Evolutionary conservation across 2,113 vertebrate species (phyloP), one percentile per base, ranked within the genome.

Genomic region (Sakesphorus luctuosus): DNA sequence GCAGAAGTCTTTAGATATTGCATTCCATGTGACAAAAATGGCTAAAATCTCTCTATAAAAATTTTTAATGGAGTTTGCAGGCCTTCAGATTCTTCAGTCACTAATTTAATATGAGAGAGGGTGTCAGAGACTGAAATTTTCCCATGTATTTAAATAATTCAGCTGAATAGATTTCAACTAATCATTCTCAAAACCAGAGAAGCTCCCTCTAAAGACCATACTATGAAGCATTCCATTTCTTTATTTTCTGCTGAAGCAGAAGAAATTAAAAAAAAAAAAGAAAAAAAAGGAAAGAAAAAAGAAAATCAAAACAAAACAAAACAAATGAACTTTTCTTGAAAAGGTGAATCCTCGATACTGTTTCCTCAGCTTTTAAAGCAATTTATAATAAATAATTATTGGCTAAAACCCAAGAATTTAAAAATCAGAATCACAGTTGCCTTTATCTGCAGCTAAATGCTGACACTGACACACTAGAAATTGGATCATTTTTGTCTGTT

Each of bases 401-500:
- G 46, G 13, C 21, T 55, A 24, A 23, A 5, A 2, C 3, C 14
- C n/a, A n/a, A 49, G 12, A 67, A 72, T 13, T 67, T 43, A 72
- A 75, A 26, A 80, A 53, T 58, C 62, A 59, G 28, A 72, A 77
- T 63, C 72, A 4, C 9, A 55, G 9, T 44, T 50, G 10, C 7
- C 24, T 50, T 77, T 46, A 23, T 28, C 47, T 65, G 26, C 29
- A 90, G 15, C 13, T 83, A 21, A 72, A 40, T 63, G 17, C 7
- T 78, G 25, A 21, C 4, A 28, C 7, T 62, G 31, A 18, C 6
- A 36, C 10, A 55, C 5, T 20, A 63, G 35, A 76, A 71, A 66
- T 0, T 33, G 6, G 5, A 20, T 53, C 21, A 3, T 7, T 35
- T 16, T 56, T 74, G 21, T 20, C 18, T 58, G 17, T 0, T 71